These are phyloP conservation scores for Prolemur simus DNA, from an alignment of 2,113 vertebrate species.

Conservation along the genomic window DNA sequence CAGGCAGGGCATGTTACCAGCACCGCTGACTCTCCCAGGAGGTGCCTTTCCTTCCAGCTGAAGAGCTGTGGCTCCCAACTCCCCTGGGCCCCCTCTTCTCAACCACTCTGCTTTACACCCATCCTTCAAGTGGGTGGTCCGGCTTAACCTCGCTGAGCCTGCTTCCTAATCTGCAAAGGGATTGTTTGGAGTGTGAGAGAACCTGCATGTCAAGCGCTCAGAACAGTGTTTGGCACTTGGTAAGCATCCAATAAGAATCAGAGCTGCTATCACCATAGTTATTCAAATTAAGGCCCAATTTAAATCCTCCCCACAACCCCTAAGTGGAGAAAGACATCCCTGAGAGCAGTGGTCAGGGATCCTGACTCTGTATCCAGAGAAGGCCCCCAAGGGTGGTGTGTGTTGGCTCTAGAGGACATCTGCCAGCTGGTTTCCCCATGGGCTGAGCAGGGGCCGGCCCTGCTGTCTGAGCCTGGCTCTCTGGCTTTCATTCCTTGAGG, in stretches of 20 bases:
- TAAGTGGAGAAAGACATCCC: background rate
- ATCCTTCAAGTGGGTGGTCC: background rate
- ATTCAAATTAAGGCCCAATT: background rate
- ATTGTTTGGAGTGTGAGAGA: background rate
- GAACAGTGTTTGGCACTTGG: background rate
- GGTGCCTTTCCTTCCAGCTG: background rate
- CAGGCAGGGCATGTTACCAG: too few relatives aligned
- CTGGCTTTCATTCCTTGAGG: conserved; percentile 32
- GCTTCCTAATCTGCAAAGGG: background rate
- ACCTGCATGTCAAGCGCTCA: background rate
- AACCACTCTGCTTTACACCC: background rate
- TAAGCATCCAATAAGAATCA: background rate
- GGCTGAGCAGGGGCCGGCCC: background rate
- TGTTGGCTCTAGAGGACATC: background rate
- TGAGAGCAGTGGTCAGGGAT: background rate
- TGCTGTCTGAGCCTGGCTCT: background rate
- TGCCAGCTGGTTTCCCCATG: background rate
- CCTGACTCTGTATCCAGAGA: conserved; percentile 5
- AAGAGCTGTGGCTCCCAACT: background rate
- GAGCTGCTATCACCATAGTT: background rate
- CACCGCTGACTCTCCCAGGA: background rate
- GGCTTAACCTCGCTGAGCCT: background rate
- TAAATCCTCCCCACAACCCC: background rate
- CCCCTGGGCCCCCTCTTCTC: background rate
- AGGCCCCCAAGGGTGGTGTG: background rate